These are phyloP conservation scores for Drosophila subpulchrella DNA, from an alignment of 1,140 invertebrate genomes.

Conservation along the genomic window DNA sequence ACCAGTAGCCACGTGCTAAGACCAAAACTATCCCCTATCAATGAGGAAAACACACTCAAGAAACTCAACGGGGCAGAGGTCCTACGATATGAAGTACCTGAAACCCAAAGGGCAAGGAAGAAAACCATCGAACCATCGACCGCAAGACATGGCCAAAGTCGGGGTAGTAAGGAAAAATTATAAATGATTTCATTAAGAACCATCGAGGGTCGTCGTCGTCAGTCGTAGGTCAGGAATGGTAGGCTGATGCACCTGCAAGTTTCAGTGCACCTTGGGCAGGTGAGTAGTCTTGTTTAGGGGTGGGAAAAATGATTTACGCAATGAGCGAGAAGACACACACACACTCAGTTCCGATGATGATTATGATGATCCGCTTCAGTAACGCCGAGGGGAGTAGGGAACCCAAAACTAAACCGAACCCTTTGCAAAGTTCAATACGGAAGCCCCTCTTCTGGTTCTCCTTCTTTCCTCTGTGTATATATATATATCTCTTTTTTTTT, in stretches of 20 bases:
- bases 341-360: slow-evolving; percentile 28
- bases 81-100: slow-evolving; percentile 2
- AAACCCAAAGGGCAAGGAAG: background rate
- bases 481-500: background rate
- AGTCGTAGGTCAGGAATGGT: slow-evolving; percentile 32
- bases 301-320: slow-evolving; percentile 81
- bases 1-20: slow-evolving; percentile 56
- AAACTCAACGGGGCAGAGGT: slow-evolving; percentile 2
- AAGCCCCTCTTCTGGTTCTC: background rate
- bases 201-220: slow-evolving; percentile 59
- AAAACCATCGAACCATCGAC: slow-evolving; percentile 22
- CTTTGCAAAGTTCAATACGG: slow-evolving; percentile 59
- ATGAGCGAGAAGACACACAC: slow-evolving; percentile 27
- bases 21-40: slow-evolving; percentile 36
- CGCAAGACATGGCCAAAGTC: slow-evolving; percentile 10
- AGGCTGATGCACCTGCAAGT: slow-evolving; percentile 47
- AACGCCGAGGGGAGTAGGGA: slow-evolving; percentile 24
- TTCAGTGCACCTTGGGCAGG: slow-evolving; percentile 44
- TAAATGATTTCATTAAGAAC: slow-evolving; percentile 75
- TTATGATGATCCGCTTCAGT: slow-evolving; percentile 51
- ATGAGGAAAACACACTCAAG: slow-evolving; percentile 33
- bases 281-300: slow-evolving; percentile 49
- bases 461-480: background rate
- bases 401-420: slow-evolving; percentile 20
- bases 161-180: slow-evolving; percentile 61